Percentiles rank a stretch among this genome's conserved stretches.
phyloP scores from a whole-genome alignment of 2,113 vertebrate species.

The Lasiurus cinereus region DNA sequence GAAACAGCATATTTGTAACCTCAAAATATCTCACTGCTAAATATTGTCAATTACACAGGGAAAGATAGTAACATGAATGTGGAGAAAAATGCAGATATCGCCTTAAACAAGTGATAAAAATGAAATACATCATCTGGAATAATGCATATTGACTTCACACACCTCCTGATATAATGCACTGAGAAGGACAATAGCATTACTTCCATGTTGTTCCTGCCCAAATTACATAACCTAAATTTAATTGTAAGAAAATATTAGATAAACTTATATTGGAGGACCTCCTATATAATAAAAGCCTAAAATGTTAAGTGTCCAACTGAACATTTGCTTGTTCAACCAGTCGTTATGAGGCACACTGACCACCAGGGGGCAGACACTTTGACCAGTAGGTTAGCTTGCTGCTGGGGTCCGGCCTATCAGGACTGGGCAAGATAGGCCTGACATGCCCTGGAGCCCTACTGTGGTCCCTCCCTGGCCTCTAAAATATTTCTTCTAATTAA shows the following conservation, averaged over 20 bases:
- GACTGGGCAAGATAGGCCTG: too few relatives aligned
- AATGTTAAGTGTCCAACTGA: too few relatives aligned
- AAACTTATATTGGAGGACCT: not conserved
- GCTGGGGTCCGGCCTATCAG: too few relatives aligned
- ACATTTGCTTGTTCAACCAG: too few relatives aligned
- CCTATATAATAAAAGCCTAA: too few relatives aligned
- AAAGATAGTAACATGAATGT: not conserved
- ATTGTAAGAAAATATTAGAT: not conserved
- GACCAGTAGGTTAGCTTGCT: too few relatives aligned
- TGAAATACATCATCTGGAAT: not conserved
- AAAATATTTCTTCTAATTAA: too few relatives aligned
- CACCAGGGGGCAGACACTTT: too few relatives aligned
- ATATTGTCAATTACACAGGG: not conserved
- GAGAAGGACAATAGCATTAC: not conserved
- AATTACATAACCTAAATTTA: not conserved
- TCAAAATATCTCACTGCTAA: not conserved
- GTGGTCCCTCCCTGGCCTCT: too few relatives aligned
- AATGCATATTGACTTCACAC: not conserved
- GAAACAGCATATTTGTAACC: not conserved
- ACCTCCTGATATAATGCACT: not conserved
- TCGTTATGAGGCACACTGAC: too few relatives aligned
- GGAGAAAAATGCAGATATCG: not conserved
- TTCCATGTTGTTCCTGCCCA: not conserved
- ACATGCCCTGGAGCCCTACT: too few relatives aligned
- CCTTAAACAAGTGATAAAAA: constrained; percentile 2